phyloP scores from a whole-genome alignment of 2,888 invertebrate species.

The Protula sp. region DNA sequence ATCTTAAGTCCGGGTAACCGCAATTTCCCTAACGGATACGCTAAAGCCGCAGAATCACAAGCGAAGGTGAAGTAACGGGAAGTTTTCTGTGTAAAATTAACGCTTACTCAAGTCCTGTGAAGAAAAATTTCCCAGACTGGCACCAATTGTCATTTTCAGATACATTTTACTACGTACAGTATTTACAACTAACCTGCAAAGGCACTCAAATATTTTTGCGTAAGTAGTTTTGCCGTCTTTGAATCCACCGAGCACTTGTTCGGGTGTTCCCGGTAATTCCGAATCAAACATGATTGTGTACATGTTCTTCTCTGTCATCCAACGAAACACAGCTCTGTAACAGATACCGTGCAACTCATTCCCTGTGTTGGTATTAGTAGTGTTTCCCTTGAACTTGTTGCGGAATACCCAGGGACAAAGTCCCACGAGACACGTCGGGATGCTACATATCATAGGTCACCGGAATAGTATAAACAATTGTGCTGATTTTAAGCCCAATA shows the following conservation, averaged over 20 bases:
- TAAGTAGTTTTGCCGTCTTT: slow-evolving; percentile 52
- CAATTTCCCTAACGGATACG: too few relatives aligned
- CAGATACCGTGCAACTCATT: background rate
- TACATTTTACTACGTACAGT: too few relatives aligned
- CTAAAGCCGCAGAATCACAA: too few relatives aligned
- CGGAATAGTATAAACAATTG: background rate
- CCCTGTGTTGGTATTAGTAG: background rate
- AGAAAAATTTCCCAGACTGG: too few relatives aligned
- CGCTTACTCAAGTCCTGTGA: too few relatives aligned
- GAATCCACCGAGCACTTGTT: slow-evolving; percentile 50
- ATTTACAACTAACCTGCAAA: slow-evolving; percentile 48
- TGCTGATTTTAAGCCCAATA: background rate
- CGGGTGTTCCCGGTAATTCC: slow-evolving; percentile 46
- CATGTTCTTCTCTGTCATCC: slow-evolving; percentile 55
- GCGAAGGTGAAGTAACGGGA: too few relatives aligned
- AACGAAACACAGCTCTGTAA: slow-evolving; percentile 51
- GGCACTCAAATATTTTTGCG: slow-evolving; percentile 51
- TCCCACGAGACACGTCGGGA: background rate
- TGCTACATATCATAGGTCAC: too few relatives aligned
- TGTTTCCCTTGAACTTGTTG: background rate
- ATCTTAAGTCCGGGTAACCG: too few relatives aligned
- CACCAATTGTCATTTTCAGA: too few relatives aligned
- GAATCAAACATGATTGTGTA: slow-evolving; percentile 49
- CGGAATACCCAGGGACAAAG: background rate
- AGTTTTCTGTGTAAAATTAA: too few relatives aligned